These are phyloP conservation scores for Encarsia formosa DNA, from an alignment of 2,888 invertebrate genomes.

Conservation along the genomic window DNA sequence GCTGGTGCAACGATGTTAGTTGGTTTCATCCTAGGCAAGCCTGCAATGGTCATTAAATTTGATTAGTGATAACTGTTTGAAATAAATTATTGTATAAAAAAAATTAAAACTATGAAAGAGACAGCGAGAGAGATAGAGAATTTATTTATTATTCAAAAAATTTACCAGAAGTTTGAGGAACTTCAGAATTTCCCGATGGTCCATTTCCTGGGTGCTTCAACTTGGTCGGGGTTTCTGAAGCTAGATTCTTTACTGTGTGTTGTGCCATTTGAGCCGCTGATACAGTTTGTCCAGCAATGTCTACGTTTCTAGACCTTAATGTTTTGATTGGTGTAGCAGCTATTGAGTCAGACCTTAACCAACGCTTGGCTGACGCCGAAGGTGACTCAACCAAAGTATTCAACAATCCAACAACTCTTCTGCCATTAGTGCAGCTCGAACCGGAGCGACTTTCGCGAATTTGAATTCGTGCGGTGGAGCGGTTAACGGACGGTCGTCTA, in stretches of 20 bases:
- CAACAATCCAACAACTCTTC: constrained; percentile 19
- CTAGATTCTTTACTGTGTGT: constrained; percentile 42
- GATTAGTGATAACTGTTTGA: too few species aligned
- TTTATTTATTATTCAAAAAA: too few species aligned
- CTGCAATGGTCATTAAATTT: too few species aligned
- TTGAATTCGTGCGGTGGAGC: constrained; percentile 36
- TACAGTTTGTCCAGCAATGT: constrained; percentile 45
- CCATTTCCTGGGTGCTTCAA: constrained; percentile 29
- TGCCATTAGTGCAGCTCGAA: constrained; percentile 17
- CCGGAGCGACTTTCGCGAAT: constrained; percentile 37
- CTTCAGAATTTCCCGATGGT: background rate
- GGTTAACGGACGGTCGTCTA: constrained; percentile 43
- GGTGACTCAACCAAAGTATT: constrained; percentile 9
- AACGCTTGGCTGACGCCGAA: constrained; percentile 40
- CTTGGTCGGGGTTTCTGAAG: constrained; percentile 38
- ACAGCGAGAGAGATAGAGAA: too few species aligned
- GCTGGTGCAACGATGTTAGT: constrained; percentile 10
- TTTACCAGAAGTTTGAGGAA: constrained; percentile 15
- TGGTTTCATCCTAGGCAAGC: constrained; percentile 15
- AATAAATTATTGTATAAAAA: too few species aligned
- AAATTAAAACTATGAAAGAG: too few species aligned
- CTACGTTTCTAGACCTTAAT: constrained; percentile 49
- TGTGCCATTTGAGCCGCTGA: constrained; percentile 43
- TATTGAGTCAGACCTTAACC: constrained; percentile 50
- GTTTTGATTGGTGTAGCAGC: constrained; percentile 50